Conservation (phyloP, 2,888 invertebrate genomes). For the Megalurothrips usitatus region DNA sequence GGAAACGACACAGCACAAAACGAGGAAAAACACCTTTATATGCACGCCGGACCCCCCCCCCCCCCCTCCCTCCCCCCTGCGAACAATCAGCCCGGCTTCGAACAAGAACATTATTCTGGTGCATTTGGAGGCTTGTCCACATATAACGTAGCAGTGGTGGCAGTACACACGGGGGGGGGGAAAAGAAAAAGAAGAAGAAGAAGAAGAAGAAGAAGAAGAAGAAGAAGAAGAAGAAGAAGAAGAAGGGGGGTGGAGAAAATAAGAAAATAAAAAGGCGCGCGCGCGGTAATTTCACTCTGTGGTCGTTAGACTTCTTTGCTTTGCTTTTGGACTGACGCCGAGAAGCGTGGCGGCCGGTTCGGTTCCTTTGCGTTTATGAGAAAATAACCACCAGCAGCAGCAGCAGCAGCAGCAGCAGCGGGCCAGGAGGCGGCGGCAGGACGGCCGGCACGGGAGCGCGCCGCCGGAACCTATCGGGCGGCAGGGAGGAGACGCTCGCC, state of each 20-base stretch:
- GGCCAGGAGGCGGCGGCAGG: too few relatives aligned
- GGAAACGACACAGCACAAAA: too few relatives aligned
- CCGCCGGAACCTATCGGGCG: not conserved
- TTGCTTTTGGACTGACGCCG: not conserved
- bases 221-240: not conserved
- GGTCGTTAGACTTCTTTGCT: constrained; percentile 15
- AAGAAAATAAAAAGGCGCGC: not conserved
- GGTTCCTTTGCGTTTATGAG: not conserved
- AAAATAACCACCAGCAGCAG: constrained; percentile 5
- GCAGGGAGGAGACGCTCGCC: not conserved
- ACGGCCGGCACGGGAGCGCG: not conserved
- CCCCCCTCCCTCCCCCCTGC: too few relatives aligned
- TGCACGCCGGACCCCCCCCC: too few relatives aligned
- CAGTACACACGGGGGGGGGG: too few relatives aligned
- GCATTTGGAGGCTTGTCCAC: too few relatives aligned
- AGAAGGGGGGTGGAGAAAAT: not conserved
- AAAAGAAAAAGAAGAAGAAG: not conserved
- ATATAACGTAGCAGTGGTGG: too few relatives aligned
- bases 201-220: not conserved
- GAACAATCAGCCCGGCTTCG: too few relatives aligned
- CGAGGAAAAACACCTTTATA: too few relatives aligned
- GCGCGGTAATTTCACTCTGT: constrained; percentile 8
- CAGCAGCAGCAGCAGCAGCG: not conserved
- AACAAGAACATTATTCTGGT: too few relatives aligned
- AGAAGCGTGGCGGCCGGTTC: not conserved